Percentiles rank a stretch among this genome's conserved stretches.
phyloP scores from a whole-genome alignment of 92 coral and sea anemone genomes.

The Micromussa lordhowensis region DNA sequence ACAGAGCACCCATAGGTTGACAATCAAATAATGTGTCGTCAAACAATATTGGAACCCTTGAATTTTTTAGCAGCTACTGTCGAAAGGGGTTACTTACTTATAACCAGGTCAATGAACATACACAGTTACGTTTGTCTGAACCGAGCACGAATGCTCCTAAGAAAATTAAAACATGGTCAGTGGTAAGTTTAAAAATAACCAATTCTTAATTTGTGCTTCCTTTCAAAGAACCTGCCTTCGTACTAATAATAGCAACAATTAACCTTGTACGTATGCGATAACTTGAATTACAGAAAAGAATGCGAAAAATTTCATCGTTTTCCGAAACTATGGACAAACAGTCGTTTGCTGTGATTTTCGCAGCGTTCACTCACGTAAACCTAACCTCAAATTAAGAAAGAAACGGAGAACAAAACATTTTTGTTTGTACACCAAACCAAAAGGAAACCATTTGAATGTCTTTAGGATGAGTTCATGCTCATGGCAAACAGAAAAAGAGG shows the following conservation, averaged over 20 bases:
- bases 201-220: slow-evolving; percentile 5
- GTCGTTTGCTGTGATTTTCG: not conserved
- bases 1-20: slow-evolving; percentile 71
- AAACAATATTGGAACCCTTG: slow-evolving; percentile 9
- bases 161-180: not conserved
- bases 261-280: not conserved
- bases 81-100: not conserved
- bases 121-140: not conserved
- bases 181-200: slow-evolving; percentile 2
- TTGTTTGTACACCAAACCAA: not conserved
- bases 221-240: slow-evolving; percentile 21
- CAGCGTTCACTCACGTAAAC: slow-evolving; percentile 25
- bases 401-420: not conserved
- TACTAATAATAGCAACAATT: slow-evolving; percentile 42
- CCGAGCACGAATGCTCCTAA: not conserved
- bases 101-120: not conserved
- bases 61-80: slow-evolving; percentile 16
- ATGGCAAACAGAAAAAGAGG: not conserved
- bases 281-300: slow-evolving; percentile 19
- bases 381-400: slow-evolving; percentile 13
- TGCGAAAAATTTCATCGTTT: slow-evolving; percentile 25
- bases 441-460: slow-evolving; percentile 20
- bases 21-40: slow-evolving; percentile 53
- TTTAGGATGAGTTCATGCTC: not conserved
- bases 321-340: slow-evolving; percentile 20